phyloP scores from a whole-genome alignment of 1,140 invertebrate genomes.

The Scylla paramamosain region DNA sequence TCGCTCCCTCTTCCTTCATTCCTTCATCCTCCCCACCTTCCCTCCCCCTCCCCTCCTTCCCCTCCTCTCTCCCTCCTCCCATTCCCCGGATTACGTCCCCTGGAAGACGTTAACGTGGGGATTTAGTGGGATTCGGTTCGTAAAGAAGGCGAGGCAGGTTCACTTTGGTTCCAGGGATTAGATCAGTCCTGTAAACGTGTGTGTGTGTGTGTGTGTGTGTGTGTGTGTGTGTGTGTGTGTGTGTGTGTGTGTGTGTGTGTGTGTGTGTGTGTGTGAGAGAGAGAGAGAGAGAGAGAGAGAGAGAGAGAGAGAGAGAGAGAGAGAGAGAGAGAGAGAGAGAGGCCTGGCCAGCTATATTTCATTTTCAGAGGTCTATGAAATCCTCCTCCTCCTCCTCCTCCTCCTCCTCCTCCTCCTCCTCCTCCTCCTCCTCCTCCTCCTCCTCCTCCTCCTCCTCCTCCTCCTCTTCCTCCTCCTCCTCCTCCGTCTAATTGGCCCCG shows the following conservation, averaged over 20 bases:
- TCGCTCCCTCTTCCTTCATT: not conserved
- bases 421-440: not conserved
- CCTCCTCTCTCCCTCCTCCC: not conserved
- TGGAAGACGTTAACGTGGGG: not conserved
- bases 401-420: not conserved
- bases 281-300: no score
- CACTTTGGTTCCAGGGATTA: not conserved
- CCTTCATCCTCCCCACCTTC: not conserved
- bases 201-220: no score
- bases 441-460: no score
- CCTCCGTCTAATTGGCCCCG: not conserved
- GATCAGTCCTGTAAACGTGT: no score
- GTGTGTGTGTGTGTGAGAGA: no score
- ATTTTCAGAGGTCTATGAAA: not conserved
- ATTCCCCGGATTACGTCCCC: not conserved
- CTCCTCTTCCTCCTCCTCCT: no score
- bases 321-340: conserved; percentile 12
- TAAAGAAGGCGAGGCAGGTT: not conserved
- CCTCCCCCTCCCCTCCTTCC: not conserved
- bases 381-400: not conserved
- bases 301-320: not conserved
- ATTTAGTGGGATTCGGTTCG: not conserved
- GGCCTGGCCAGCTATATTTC: not conserved
- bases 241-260: no score
- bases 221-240: no score